Evolutionary conservation across 2,113 vertebrate species (phyloP), one percentile per base, ranked within the genome.

Genomic region (Cygnus atratus): DNA sequence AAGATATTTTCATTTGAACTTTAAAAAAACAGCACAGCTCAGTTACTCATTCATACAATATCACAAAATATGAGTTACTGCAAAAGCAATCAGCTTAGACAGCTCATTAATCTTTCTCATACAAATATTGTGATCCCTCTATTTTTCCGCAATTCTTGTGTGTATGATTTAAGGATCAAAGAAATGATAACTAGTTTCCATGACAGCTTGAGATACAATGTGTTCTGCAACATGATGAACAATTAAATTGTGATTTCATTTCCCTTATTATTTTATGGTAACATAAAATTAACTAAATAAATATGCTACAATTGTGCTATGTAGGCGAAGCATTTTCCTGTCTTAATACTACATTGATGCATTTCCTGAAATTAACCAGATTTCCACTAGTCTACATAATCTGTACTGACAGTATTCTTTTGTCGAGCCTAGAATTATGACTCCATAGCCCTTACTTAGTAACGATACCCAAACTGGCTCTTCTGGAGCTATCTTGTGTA

Each of bases 101-200:
- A 92, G 80, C 48, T 93, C 88, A 93, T 81, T 72, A 96, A 74
- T 75, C 67, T 95, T 91, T 93, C 37, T 91, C 61, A 77, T 37
- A 93, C 18, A 94, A 95, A 95, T 85, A 65, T 91, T 95, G 80
- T 95, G 70, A 96, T 96, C 37, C n/a, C 5, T 84, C 48, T 87
- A 84, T 87, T 67, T 81, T 94, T 87, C 44, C 65, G 93, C 73
- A 92, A 90, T 59, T 95, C 84, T 68, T 86, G 20, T 73, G 70
- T 83, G 79, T 82, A 37, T 93, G 79, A 85, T 82, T 91, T 68
- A 82, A 73, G 29, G 75, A 94, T 95, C 71, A 93, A 95, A 93
- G 46, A 83, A 92, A 97, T 78, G 65, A 81, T 89, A 93, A 90
- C 39, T 92, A 88, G n/a, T 86, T 92, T 95, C 75, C 63, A 44